phyloP scores from a whole-genome alignment of 2,797 vertebrate genomes.

The Mastacembelus armatus region DNA sequence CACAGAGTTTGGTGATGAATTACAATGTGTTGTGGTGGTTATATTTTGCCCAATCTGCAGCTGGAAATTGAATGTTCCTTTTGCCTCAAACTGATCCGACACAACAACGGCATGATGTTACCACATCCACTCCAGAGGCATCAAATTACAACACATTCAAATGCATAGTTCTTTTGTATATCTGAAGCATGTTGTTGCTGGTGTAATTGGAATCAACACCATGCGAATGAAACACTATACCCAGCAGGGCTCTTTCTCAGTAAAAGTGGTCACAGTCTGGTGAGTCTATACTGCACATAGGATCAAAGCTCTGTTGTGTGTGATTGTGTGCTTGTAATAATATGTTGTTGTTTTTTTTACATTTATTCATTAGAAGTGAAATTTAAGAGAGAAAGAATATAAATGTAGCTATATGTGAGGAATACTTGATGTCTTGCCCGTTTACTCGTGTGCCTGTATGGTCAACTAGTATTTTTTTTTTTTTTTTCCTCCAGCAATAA shows the following conservation, averaged over 20 bases:
- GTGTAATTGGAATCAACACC: constrained; percentile 66
- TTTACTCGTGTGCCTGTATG: constrained; percentile 25
- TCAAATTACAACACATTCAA: constrained; percentile 62
- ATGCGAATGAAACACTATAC: constrained; percentile 49
- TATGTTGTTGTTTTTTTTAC: not conserved
- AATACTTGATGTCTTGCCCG: constrained; percentile 32
- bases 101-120: constrained; percentile 46
- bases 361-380: constrained; percentile 19
- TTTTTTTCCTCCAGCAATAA: constrained; percentile 33
- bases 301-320: constrained; percentile 28
- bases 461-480: constrained; percentile 46
- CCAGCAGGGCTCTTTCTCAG: constrained; percentile 15
- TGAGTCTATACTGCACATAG: constrained; percentile 22
- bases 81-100: constrained; percentile 61
- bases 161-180: constrained; percentile 44
- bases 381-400: constrained; percentile 18
- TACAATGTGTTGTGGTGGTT: constrained; percentile 46
- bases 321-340: constrained; percentile 17
- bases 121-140: constrained; percentile 45
- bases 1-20: constrained; percentile 71
- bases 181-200: constrained; percentile 53
- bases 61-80: constrained; percentile 62
- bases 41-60: constrained; percentile 37
- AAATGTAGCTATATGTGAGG: constrained; percentile 13
- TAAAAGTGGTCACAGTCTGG: constrained; percentile 58